phyloP scores from a whole-genome alignment of 1,140 invertebrate species.

The Tyrophagus putrescentiae region DNA sequence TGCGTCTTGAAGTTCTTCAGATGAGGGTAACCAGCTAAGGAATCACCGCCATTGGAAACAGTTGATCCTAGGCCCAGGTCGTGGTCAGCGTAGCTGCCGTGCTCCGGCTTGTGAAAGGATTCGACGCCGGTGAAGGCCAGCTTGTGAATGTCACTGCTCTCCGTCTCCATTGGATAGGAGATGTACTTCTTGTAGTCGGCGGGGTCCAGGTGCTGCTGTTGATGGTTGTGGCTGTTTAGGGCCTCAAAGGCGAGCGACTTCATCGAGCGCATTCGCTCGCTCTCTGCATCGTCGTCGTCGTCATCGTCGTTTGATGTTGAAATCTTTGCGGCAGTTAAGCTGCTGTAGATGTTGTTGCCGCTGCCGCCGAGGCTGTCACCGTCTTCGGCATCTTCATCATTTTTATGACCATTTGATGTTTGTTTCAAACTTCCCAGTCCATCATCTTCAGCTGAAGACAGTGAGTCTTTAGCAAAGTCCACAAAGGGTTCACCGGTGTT shows the following conservation, averaged over 20 bases:
- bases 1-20: background rate
- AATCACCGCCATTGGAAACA: background rate
- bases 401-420: no score
- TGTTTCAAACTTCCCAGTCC: no score
- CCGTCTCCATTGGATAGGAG: constrained; percentile 16
- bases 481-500: constrained; percentile 8
- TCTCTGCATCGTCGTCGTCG: background rate
- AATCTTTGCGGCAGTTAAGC: no score
- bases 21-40: background rate
- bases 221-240: background rate
- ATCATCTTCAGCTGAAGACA: no score
- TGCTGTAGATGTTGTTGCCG: background rate
- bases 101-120: constrained; percentile 9
- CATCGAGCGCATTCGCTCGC: background rate
- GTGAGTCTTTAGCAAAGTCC: no score
- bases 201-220: background rate
- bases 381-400: background rate
- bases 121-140: constrained; percentile 6
- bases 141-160: constrained; percentile 15
- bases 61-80: background rate
- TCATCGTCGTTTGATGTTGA: background rate
- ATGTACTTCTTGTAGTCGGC: constrained; percentile 16
- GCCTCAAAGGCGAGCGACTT: background rate
- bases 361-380: background rate
- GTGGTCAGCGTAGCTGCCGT: background rate